Base-by-base conservation (phyloP, 2,797 vertebrate genomes). In the Enteromius fasciolatus region DNA sequence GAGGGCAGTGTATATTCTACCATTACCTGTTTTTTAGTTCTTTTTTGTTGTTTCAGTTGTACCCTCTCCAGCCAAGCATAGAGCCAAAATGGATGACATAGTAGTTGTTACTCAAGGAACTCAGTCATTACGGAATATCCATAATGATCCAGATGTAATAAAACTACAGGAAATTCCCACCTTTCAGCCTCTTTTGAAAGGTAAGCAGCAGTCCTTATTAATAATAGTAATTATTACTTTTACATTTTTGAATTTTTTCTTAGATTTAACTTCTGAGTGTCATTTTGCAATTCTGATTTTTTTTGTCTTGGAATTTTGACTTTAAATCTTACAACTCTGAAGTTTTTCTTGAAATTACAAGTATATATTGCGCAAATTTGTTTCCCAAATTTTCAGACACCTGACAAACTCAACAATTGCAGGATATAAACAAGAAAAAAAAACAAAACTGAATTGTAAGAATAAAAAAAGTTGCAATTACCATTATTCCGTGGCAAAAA, bases 61-160 rank as follows among this genome's bases (percentile, higher is more conserved):
- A 54, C 96, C 97, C 0, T 97, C 97, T 10, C 98, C 98, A 44
- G 96, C 96, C 0, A 99, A 97, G 87, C 98, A 99, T 7, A 95
- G 96, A 88, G 98, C 98, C 4, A 99, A 97, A 92, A 99, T 99
- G 98, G 98, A 99, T 1, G 98, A 99, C 82, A 99, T 99, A 1
- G 97, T 99, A 63, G 97, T 99, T 0, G 98, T 99, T 80, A 94
- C 98, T 17, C 96, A 92, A 70, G 98, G 98, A 80, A 99, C 96
- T 0, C 98, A 98, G 46, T 94, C 97, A 0, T 92, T 95, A 48
- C 88, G 97, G 33, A 98, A 98, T 1, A 96, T 99, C 87, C 97
- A 98, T 92, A 99, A 95, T 0, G 98, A 99, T 90, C 98, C 98
- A 0, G 98, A 99, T 87, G 97, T 99, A 85, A 99, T 99, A 90